These are phyloP conservation scores for Apis mellifera DNA, from an alignment of 1,140 invertebrate species.

Conservation along the genomic window Amel_HAv3.1 CM009942.2:286001-286500, in stretches of 20 bases:
- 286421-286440: conserved; percentile 36
- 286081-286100: too few species aligned
- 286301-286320: conserved; percentile 70
- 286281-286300: conserved; percentile 78
- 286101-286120: too few species aligned
- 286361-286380: conserved; percentile 74
- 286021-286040: conserved; percentile 35
- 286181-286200: conserved; percentile 55
- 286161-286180: conserved; percentile 28
- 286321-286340: conserved; percentile 64
- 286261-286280: conserved; percentile 78
- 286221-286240: conserved; percentile 76
- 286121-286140: too few species aligned
- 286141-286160: not conserved
- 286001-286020: conserved; percentile 21
- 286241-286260: conserved; percentile 79
- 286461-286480: not conserved
- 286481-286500: too few species aligned
- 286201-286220: conserved; percentile 71
- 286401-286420: conserved; percentile 54
- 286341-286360: conserved; percentile 77
- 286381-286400: conserved; percentile 72
- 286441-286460: conserved; percentile 9
- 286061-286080: not conserved
- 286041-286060: conserved; percentile 20